Evolutionary conservation across 2,113 vertebrate genomes (phyloP).

Genomic region (Orthochromis malagaraziensis): DNA sequence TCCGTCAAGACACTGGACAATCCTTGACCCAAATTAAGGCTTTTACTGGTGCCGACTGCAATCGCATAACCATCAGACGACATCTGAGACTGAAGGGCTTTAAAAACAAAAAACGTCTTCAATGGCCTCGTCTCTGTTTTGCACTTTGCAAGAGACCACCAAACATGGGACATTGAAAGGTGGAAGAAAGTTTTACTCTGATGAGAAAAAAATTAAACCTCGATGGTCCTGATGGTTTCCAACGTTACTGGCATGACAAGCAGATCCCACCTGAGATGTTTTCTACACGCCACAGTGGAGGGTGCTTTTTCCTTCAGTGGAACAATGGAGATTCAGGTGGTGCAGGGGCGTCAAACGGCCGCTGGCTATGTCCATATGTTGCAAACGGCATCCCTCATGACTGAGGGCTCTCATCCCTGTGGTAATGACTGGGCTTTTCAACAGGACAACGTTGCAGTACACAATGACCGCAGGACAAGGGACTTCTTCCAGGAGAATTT

Average conservation of each 20-base stretch:
- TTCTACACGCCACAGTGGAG: neutral
- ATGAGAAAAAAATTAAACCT: neutral
- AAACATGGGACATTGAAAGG: neutral
- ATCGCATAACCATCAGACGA: neutral
- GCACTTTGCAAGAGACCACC: neutral
- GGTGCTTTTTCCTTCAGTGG: neutral
- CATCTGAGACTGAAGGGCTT: neutral
- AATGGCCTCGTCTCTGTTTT: neutral
- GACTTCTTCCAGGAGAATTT: neutral
- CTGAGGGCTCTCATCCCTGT: neutral
- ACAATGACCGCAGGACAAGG: neutral
- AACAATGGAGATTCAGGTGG: neutral
- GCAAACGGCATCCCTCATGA: neutral
- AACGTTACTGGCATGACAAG: neutral
- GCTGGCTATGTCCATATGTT: rapidly evolving
- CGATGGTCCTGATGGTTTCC: neutral
- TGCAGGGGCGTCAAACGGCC: neutral
- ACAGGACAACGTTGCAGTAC: neutral
- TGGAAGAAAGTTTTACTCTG: neutral
- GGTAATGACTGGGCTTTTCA: neutral
- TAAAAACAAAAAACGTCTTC: rapidly evolving
- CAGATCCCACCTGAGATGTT: neutral
- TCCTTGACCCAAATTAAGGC: neutral
- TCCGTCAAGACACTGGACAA: neutral
- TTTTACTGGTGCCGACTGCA: rapidly evolving